These are phyloP conservation scores for Melitaea cinxia DNA, from an alignment of 1,140 invertebrate species.

Conservation along the genomic window DNA sequence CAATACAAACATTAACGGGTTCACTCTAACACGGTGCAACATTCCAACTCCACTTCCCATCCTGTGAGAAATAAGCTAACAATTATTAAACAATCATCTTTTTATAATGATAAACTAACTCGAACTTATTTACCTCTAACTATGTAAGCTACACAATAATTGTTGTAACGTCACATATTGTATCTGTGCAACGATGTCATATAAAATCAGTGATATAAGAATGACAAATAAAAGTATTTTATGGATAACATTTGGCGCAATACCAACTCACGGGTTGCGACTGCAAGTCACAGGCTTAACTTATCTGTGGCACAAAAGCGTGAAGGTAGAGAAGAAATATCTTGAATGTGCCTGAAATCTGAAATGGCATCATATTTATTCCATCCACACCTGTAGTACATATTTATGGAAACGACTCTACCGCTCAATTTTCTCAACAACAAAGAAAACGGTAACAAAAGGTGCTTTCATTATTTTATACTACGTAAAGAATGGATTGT, in stretches of 20 bases:
- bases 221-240: conserved; percentile 12
- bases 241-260: conserved; percentile 1
- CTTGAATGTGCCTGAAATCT: conserved; percentile 10
- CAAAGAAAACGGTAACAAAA: not conserved
- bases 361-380: not conserved
- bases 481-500: not conserved
- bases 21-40: conserved; percentile 46
- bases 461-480: not conserved
- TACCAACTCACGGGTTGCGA: conserved; percentile 1
- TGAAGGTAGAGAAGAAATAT: not conserved
- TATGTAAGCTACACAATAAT: not conserved
- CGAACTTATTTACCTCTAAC: not conserved
- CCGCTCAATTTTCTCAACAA: not conserved
- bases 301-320: conserved; percentile 3
- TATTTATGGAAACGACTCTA: not conserved
- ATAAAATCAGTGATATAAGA: not conserved
- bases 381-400: not conserved
- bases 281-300: conserved; percentile 11
- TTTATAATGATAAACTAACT: conserved; percentile 10
- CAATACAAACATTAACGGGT: conserved; percentile 58
- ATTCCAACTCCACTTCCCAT: conserved; percentile 61
- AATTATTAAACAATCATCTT: conserved; percentile 13
- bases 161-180: not conserved
- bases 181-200: not conserved
- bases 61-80: conserved; percentile 51